A percentile compares a stretch with the other conserved stretches of the same genome.
These are phyloP conservation scores for Delichon dasypus DNA, from an alignment of 2,797 vertebrate genomes.

Conservation along the genomic window DNA sequence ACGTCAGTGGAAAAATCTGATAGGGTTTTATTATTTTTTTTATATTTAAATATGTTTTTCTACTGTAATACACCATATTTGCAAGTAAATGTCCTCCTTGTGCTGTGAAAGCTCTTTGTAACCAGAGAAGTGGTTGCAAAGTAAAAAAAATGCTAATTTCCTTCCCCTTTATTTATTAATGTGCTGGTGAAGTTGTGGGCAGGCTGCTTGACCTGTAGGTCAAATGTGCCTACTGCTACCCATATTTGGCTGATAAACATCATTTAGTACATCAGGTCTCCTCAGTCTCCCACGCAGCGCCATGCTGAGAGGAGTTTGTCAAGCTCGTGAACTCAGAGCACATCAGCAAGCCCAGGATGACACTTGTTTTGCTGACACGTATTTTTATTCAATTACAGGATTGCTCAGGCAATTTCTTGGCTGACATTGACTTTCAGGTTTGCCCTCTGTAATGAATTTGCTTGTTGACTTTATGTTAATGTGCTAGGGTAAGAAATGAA, in stretches of 20 bases:
- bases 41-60: background rate
- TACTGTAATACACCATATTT: background rate
- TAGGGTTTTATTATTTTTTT: background rate
- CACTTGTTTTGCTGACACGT: background rate
- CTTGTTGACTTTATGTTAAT: conserved; percentile 27
- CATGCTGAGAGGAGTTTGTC: background rate
- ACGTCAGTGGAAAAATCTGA: background rate
- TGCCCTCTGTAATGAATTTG: conserved; percentile 33
- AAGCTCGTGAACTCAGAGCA: background rate
- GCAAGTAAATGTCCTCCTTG: background rate
- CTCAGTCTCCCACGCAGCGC: background rate
- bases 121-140: background rate
- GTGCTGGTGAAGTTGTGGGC: background rate
- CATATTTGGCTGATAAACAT: background rate
- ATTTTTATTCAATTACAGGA: conserved; percentile 3
- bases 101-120: background rate
- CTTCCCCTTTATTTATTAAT: background rate
- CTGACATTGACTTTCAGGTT: background rate
- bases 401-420: background rate
- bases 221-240: background rate
- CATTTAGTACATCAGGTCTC: background rate
- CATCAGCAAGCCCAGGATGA: background rate
- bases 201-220: background rate
- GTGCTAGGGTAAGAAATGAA: background rate
- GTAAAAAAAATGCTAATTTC: background rate